Percentiles rank a stretch among this genome's conserved stretches.
Conservation (phyloP, 2,888 invertebrate genomes). For the Pandemis heparana region DNA sequence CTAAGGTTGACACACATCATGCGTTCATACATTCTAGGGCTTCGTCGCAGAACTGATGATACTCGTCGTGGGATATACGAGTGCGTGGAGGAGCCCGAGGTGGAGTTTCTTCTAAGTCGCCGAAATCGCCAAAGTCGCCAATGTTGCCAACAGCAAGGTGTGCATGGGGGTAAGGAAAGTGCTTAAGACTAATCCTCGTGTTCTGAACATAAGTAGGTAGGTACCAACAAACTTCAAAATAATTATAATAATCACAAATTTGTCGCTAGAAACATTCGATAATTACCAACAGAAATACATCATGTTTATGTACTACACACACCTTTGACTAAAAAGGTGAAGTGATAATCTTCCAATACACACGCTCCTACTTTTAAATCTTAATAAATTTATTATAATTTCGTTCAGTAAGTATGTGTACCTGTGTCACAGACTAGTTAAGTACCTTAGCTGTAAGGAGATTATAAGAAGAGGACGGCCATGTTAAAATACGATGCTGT, state of each 20-base stretch:
- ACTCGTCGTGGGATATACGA: slow-evolving; percentile 90
- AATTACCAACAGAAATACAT: not conserved
- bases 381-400: too few relatives aligned
- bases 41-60: slow-evolving; percentile 92
- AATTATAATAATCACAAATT: not conserved
- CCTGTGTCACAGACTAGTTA: too few relatives aligned
- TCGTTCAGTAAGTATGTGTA: too few relatives aligned
- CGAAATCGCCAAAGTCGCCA: slow-evolving; percentile 49
- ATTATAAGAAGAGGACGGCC: too few relatives aligned
- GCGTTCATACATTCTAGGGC: slow-evolving; percentile 91
- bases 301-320: too few relatives aligned
- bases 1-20: slow-evolving; percentile 53
- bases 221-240: not conserved
- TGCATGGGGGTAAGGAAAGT: slow-evolving; percentile 62
- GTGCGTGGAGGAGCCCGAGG: slow-evolving; percentile 81
- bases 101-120: slow-evolving; percentile 63
- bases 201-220: not conserved
- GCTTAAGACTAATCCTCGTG: slow-evolving; percentile 48
- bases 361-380: too few relatives aligned
- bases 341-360: too few relatives aligned
- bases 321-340: too few relatives aligned
- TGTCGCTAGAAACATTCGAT: not conserved
- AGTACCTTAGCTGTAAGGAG: too few relatives aligned
- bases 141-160: slow-evolving; percentile 51
- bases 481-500: not conserved